Evolutionary conservation across 2,113 vertebrate genomes (phyloP), one percentile per base, ranked within the genome.

Genomic region (Chrysochloris asiatica): DNA sequence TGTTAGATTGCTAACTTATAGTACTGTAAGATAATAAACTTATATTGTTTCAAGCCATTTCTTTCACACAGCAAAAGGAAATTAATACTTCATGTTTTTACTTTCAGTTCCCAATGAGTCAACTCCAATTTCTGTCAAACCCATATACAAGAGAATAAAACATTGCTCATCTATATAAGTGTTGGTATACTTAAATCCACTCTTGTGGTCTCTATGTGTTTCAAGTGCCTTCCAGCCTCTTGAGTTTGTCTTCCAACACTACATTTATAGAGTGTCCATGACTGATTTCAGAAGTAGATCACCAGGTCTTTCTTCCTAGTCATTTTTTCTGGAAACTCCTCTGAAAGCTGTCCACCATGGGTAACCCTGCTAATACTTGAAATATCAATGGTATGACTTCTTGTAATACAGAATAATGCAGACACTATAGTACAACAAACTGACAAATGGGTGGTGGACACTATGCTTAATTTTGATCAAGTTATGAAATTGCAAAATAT

Each of bases 61-160:
- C 48, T 50, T 92, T 92, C 69, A 85, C 2, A 75, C 16, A 72
- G n/a, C 43, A 76, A 88, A 86, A 67, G 17, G 63, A 88, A 92
- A 75, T 10, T 4, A 45, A 92, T 61, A 38, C 4, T 76, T 43
- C 61, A 45, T 65, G 63, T 63, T 63, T 63, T 36, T 30, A 26
- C 19, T n/a, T 67, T n/a, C 4, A 67, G 33, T 67, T 67, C 36
- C 33, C 63, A 36, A 14, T 10, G 14, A 67, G 12, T 33, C 14
- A 65, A 22, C 61, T 65, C 16, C 8, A 13, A 65, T 33, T 63
- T 33, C 17, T 67, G 63, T 12, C 63, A 67, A n/a, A n/a, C 33
- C 13, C 63, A 65, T 17, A 14, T n/a, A n/a, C 63, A 16, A 30
- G 13, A 67, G n/a, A 67, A n/a, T 36, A 36, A 6, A 38, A 41